Evolutionary conservation across 1,140 invertebrate genomes (phyloP).

Genomic region (Bombus ignitus): DNA sequence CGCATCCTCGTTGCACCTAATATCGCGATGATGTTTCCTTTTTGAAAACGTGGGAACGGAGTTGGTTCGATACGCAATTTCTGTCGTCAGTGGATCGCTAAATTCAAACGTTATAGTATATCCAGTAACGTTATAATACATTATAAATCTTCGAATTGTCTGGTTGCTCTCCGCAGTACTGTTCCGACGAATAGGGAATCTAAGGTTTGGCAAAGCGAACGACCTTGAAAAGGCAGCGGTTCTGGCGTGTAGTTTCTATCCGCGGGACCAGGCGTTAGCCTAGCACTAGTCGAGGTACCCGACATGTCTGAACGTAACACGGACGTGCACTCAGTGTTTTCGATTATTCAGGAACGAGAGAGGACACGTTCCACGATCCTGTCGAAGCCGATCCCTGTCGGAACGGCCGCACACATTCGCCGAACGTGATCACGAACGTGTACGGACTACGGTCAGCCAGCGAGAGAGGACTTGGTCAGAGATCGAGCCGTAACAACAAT

Average conservation of each 20-base stretch:
- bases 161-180: not conserved
- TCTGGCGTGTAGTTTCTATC: not conserved
- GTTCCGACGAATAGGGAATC: not conserved
- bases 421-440: conserved; percentile 15
- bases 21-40: not conserved
- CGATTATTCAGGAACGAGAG: conserved; percentile 65
- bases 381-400: conserved; percentile 23
- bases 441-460: conserved; percentile 19
- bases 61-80: not conserved
- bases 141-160: not conserved
- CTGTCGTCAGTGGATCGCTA: too few relatives aligned
- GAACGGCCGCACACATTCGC: conserved; percentile 1
- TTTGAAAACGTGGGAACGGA: not conserved
- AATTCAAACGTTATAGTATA: not conserved
- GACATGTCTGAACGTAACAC: conserved; percentile 49
- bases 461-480: not conserved
- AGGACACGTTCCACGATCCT: conserved; percentile 48
- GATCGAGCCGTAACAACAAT: conserved; percentile 48
- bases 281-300: not conserved
- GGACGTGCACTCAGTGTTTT: conserved; percentile 63
- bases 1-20: too few relatives aligned
- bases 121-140: too few relatives aligned
- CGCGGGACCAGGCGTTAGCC: conserved; percentile 14
- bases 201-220: not conserved
- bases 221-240: not conserved